Conservation (phyloP, 2,888 invertebrate species). For the Steinernema carpocapsae region DNA sequence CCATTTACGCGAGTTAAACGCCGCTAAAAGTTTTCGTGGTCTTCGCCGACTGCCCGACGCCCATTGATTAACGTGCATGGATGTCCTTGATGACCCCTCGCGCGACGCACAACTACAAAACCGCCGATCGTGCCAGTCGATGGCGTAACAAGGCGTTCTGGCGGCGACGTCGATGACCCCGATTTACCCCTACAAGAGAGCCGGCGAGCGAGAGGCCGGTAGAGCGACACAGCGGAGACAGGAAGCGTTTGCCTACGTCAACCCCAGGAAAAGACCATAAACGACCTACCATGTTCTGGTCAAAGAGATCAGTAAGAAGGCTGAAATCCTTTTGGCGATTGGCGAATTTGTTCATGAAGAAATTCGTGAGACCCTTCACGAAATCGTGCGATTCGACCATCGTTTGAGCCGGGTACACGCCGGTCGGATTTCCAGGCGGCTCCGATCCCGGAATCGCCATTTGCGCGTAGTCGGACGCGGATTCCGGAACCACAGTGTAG, state of each 20-base stretch:
- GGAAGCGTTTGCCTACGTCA: too few species aligned
- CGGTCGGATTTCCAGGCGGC: background rate
- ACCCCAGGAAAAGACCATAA: too few species aligned
- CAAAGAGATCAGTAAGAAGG: background rate
- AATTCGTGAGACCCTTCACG: slow-evolving; percentile 9
- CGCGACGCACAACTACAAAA: slow-evolving; percentile 30
- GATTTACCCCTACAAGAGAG: slow-evolving; percentile 3
- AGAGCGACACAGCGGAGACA: too few species aligned
- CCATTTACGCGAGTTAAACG: too few species aligned
- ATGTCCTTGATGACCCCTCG: slow-evolving; percentile 32
- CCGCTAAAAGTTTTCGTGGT: too few species aligned
- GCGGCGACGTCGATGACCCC: slow-evolving; percentile 27
- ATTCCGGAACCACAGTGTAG: slow-evolving; percentile 27
- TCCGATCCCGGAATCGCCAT: slow-evolving; percentile 23
- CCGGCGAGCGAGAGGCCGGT: background rate
- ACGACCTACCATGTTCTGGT: slow-evolving; percentile 30
- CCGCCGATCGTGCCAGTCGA: slow-evolving; percentile 30
- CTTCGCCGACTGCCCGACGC: too few species aligned
- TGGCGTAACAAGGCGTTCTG: background rate
- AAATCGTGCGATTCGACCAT: slow-evolving; percentile 25
- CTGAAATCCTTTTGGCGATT: slow-evolving; percentile 10
- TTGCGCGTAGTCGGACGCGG: slow-evolving; percentile 22
- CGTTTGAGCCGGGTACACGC: slow-evolving; percentile 4
- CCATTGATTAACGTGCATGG: too few species aligned
- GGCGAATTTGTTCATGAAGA: slow-evolving; percentile 7